A percentile compares a stretch with the other conserved stretches of the same genome.
phyloP scores from a whole-genome alignment of 2,888 invertebrate species.

The Cryptocheilus praepositus region DNA sequence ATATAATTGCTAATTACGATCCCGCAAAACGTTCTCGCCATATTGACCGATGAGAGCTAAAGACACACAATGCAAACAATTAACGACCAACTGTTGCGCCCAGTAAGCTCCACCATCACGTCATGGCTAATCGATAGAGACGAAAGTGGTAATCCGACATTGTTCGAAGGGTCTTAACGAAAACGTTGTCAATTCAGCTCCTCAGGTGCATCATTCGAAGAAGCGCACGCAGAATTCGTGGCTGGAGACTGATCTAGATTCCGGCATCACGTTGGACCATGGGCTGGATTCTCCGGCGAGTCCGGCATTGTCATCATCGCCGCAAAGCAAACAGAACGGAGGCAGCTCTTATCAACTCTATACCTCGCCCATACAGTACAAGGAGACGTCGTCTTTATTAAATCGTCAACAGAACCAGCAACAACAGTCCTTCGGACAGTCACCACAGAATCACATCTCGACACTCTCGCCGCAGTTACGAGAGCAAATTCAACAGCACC shows the following conservation, averaged over 20 bases:
- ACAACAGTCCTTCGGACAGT: constrained; percentile 36
- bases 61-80: too few species aligned
- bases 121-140: too few species aligned
- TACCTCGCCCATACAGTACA: constrained; percentile 48
- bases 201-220: constrained; percentile 72
- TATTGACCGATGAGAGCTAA: too few species aligned
- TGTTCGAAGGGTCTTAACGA: constrained; percentile 7
- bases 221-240: constrained; percentile 83
- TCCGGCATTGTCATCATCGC: constrained; percentile 57
- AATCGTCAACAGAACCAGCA: constrained; percentile 44
- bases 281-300: constrained; percentile 76
- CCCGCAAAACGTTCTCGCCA: too few species aligned
- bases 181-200: constrained; percentile 42
- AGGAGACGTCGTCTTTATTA: constrained; percentile 47
- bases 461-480: constrained; percentile 64
- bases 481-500: constrained; percentile 70
- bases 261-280: constrained; percentile 85
- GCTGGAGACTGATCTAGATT: constrained; percentile 94
- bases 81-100: too few species aligned
- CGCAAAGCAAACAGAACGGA: constrained; percentile 56
- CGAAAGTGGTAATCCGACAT: too few species aligned
- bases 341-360: constrained; percentile 45
- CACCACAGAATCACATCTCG: constrained; percentile 64
- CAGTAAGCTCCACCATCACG: too few species aligned
- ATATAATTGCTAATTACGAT: too few species aligned